Evolutionary conservation across 1,140 invertebrate species (phyloP), one percentile per base, ranked within the genome.

Genomic region (Pseudomyrmex sp.): DNA sequence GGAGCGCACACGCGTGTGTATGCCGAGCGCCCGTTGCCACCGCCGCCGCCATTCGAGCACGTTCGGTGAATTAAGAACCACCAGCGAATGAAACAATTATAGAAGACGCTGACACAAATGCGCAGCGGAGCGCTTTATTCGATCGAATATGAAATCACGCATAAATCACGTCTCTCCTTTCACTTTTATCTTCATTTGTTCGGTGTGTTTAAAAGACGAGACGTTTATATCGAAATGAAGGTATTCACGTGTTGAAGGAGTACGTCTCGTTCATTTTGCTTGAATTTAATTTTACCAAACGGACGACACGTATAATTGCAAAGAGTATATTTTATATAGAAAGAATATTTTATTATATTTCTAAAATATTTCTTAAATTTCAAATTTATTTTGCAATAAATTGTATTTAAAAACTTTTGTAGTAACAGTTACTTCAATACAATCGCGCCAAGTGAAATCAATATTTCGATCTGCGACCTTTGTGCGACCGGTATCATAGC

Each of bases 11-110:
- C 56, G 48, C 63, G 20, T 23, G 62, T n/a, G 7, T 54, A 46
- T 35, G 9, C 59, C 13, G 15, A 35, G 35, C 35, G 35, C 35
- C 26, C 26, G 26, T 18, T 18, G 18, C 18, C 18, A 18, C 35
- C 35, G 35, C 35, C 35, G 35, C 35, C 35, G 35, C 35, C 1
- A 7, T 50, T 18, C 15, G 48, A 50, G 77, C 54, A 48, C 52
- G n/a, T 52, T 82, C 13, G 23, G 23, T 12, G 46, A 62, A 73
- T 73, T 62, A 52, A 73, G 69, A 79, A 79, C 15, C 20, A 20
- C 12, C 15, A 12, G 20, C 0, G 20, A 69, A 48, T 23, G 44
- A 23, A 48, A 50, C 20, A 50, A 48, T 48, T 23, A 18, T 18
- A 13, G 75, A 46, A 10, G 52, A 7, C 13, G 35, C 35, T 35